Base-by-base conservation (phyloP, 2,797 vertebrate species). In the Coregonus sp. region DNA sequence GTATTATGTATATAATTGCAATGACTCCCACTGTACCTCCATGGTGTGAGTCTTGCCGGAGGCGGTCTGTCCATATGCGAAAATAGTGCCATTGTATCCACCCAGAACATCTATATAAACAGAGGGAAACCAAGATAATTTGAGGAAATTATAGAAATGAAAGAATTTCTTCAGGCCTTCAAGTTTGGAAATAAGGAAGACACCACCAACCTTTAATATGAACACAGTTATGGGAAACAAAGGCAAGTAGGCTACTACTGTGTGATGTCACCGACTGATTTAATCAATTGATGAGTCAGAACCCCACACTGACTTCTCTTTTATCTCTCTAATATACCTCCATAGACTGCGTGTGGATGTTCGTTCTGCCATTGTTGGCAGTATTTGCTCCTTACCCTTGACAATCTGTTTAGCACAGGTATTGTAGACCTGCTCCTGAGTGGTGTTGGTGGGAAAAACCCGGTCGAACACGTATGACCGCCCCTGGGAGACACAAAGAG, bases 1-100 rank as follows among this genome's bases (percentile, higher is more conserved):
- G 20, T 25, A 63, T 25, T 63, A 63, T 63, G 52, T 18, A 56
- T 25, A 63, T n/a, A 3, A 25, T 1, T 31, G 31, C 7, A 12
- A 16, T 51, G 18, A 61, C 4, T 16, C 11, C 12, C 37, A 52
- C 16, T 56, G 7, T 84, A 96, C 96, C 96, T 97, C 96, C 96
- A 97, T 97, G 79, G 96, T 97, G 86, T 97, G 96, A 77, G 96
- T 97, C 89, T 97, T 97, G 84, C 96, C 96, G 2, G 96, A 97
- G 37, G 96, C 92, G 0, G 96, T 97, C 84, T 97, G 96, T 87
- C 96, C 96, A 3, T 97, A 97, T 77, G 96, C 96, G n/a, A 97
- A 97, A 85, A 97, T 97, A 77, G 96, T 97, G 40, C 96, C 96
- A 50, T 97, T 97, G 87, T 97, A 97, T 76, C 96, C 96, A 12